Evolutionary conservation across 2,113 vertebrate species (phyloP).

Genomic region (Dipodomys ordii): DNA sequence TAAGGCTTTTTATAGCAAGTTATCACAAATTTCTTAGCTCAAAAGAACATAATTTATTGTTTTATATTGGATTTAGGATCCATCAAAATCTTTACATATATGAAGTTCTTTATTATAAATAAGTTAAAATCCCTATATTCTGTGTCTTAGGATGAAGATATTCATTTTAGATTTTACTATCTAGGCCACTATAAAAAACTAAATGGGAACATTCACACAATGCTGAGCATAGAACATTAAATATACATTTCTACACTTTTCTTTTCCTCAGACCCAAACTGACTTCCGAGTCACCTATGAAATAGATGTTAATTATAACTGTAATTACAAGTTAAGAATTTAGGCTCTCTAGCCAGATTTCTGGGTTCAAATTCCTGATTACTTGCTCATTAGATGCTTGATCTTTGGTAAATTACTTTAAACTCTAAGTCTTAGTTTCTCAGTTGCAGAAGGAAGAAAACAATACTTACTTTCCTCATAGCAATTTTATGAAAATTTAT

Average conservation of each 20-base stretch:
- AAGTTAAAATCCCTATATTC: not conserved
- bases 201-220: not conserved
- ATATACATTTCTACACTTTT: not conserved
- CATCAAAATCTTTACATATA: not conserved
- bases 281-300: not conserved
- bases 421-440: not conserved
- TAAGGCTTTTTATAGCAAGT: not conserved
- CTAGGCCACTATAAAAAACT: not conserved
- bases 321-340: not conserved
- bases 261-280: not conserved
- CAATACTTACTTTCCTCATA: not conserved
- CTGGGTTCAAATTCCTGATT: not conserved
- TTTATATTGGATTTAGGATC: not conserved
- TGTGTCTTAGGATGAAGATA: not conserved
- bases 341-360: not conserved
- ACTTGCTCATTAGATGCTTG: not conserved
- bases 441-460: not conserved
- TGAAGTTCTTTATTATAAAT: not conserved
- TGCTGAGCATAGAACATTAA: not conserved
- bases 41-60: not conserved
- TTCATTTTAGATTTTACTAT: not conserved
- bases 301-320: not conserved
- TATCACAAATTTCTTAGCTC: not conserved
- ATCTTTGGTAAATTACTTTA: not conserved
- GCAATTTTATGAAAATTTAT: not conserved